Evolutionary conservation across 2,888 invertebrate genomes (phyloP).

Genomic region (Eurytoma californica): DNA sequence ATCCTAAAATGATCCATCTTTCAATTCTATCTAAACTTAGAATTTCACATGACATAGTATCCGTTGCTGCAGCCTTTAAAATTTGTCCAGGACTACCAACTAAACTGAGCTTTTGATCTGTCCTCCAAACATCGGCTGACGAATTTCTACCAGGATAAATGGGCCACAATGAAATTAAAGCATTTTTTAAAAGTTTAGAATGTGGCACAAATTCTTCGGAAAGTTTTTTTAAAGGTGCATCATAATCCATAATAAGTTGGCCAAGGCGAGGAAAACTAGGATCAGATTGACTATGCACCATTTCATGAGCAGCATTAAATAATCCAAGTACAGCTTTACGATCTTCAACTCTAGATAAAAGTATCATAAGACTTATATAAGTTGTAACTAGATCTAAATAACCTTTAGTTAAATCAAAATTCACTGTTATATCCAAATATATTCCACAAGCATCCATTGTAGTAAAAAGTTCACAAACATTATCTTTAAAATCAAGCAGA

Average conservation of each 20-base stretch:
- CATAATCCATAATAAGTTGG: conserved; percentile 98
- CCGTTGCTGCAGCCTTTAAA: conserved; percentile 94
- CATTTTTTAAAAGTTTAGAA: conserved; percentile 88
- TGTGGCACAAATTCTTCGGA: conserved; percentile 98
- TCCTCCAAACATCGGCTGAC: conserved; percentile 95
- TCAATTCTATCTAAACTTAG: conserved; percentile 96
- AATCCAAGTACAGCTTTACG: conserved; percentile 97
- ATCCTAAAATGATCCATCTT: conserved; percentile 97
- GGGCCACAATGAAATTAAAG: conserved; percentile 90
- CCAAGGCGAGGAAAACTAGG: conserved; percentile 96
- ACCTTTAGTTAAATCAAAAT: conserved; percentile 96
- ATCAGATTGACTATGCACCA: conserved; percentile 93
- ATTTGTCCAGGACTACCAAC: conserved; percentile 96
- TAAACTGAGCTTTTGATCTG: conserved; percentile 93
- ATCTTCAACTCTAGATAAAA: conserved; percentile 98
- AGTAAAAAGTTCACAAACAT: conserved; percentile 92
- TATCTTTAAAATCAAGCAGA: conserved; percentile 97
- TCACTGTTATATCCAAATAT: conserved; percentile 94
- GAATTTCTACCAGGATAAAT: conserved; percentile 93
- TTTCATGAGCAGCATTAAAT: conserved; percentile 98
- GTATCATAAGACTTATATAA: conserved; percentile 96
- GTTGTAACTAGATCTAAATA: conserved; percentile 96
- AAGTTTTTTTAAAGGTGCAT: conserved; percentile 94
- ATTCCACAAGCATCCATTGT: conserved; percentile 98
- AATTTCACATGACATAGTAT: conserved; percentile 98